phyloP scores from a whole-genome alignment of 2,888 invertebrate genomes.

The Sialis fuliginosa region DNA sequence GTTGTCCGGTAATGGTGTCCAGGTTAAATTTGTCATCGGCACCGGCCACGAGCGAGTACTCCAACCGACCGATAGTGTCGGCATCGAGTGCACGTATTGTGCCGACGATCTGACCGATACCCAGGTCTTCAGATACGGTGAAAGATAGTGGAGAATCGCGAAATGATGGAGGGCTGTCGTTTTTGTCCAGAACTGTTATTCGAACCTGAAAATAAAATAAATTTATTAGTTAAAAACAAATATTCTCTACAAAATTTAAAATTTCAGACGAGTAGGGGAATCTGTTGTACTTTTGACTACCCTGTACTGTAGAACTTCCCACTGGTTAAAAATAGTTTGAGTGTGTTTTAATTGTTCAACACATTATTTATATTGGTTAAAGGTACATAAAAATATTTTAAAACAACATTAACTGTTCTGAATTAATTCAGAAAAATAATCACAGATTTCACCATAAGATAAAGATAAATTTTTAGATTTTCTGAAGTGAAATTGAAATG shows the following conservation, averaged over 20 bases:
- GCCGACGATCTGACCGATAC: conserved; percentile 62
- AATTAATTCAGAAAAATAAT: too few relatives aligned
- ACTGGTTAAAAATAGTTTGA: too few relatives aligned
- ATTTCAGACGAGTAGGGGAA: too few relatives aligned
- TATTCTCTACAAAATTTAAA: not conserved
- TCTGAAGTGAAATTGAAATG: too few relatives aligned
- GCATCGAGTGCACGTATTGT: conserved; percentile 68
- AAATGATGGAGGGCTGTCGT: conserved; percentile 89
- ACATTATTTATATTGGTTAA: too few relatives aligned
- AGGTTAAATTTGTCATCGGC: conserved; percentile 44
- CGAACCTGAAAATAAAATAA: conserved; percentile 50
- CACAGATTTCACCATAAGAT: too few relatives aligned
- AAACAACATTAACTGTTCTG: too few relatives aligned
- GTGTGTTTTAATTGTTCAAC: too few relatives aligned
- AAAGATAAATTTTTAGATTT: too few relatives aligned
- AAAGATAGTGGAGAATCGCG: conserved; percentile 53
- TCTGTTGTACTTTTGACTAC: too few relatives aligned
- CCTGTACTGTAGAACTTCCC: too few relatives aligned
- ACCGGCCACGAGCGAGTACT: conserved; percentile 52
- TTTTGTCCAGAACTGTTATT: conserved; percentile 74
- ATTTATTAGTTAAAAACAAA: conserved; percentile 1
- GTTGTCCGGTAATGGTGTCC: conserved; percentile 50
- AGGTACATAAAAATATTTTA: too few relatives aligned
- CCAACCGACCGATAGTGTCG: conserved; percentile 62
- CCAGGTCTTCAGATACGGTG: conserved; percentile 69